Percentiles rank a stretch among this genome's conserved stretches.
Conservation (phyloP, 2,113 vertebrate genomes). For the Ciconia stormi region DNA sequence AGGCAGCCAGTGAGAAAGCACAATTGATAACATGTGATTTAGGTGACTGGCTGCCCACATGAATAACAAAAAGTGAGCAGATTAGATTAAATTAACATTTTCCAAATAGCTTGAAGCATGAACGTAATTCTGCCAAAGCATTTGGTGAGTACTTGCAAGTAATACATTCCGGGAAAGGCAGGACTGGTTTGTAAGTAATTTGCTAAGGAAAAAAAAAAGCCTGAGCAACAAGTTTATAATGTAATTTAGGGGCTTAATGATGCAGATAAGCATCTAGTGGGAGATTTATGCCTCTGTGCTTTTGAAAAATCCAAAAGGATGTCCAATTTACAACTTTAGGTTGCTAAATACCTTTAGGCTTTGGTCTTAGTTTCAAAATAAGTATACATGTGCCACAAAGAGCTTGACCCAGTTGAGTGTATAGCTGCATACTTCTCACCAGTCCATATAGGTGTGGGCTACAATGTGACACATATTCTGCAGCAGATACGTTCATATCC, state of each 20-base stretch:
- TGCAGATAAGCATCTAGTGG: conserved; percentile 1
- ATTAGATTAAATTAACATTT: conserved; percentile 44
- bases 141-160: background rate
- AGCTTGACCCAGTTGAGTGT: background rate
- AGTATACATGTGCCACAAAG: background rate
- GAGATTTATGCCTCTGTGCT: background rate
- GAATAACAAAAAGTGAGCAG: background rate
- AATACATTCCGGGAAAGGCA: background rate
- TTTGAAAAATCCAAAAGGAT: background rate
- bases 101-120: conserved; percentile 33
- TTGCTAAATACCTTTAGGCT: background rate
- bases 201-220: background rate
- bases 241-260: conserved; percentile 31
- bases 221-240: background rate
- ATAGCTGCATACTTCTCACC: background rate
- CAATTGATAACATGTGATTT: background rate
- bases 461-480: background rate
- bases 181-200: conserved; percentile 11
- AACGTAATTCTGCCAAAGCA: conserved; percentile 10
- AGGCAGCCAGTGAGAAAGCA: background rate
- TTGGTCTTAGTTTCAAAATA: background rate
- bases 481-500: background rate
- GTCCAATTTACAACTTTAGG: background rate
- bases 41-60: background rate
- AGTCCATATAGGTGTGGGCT: background rate